Percentiles rank a stretch among this genome's conserved stretches.
These are phyloP conservation scores for Ernsta delagoae DNA, from an alignment of 2,888 invertebrate genomes.

Conservation along the genomic window DNA sequence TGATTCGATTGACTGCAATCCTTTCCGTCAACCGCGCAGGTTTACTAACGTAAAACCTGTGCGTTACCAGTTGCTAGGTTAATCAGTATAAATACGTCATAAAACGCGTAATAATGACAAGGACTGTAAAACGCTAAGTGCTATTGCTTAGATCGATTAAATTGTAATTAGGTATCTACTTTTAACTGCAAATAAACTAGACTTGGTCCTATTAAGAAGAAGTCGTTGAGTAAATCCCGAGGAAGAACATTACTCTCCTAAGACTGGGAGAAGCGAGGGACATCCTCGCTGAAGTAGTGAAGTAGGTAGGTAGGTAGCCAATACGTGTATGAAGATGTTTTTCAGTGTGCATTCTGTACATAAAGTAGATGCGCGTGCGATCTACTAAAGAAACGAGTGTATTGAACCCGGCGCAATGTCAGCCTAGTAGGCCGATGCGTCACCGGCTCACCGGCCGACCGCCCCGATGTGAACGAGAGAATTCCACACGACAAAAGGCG, in stretches of 20 bases:
- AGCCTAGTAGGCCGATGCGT: conserved; percentile 73
- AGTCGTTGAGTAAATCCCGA: background rate
- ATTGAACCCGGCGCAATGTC: conserved; percentile 73
- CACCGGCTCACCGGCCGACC: conserved; percentile 58
- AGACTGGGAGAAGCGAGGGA: background rate
- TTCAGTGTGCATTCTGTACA: conserved; percentile 40
- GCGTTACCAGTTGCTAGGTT: background rate
- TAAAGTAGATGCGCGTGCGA: conserved; percentile 45
- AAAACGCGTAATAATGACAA: conserved; percentile 4
- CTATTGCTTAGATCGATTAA: background rate
- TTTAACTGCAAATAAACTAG: conserved; percentile 7
- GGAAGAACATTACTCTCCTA: background rate
- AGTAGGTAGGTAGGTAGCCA: no score
- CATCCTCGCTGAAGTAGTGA: no score
- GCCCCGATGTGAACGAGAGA: conserved; percentile 64
- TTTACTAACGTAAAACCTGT: background rate
- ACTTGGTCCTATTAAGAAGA: background rate
- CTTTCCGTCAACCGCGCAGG: background rate
- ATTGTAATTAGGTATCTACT: background rate
- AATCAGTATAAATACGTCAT: background rate
- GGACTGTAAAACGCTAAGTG: background rate
- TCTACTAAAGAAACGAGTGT: conserved; percentile 59
- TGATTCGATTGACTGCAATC: no score
- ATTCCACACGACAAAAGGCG: conserved; percentile 72
- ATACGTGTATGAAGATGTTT: conserved; percentile 27